Conservation (phyloP, 1,140 invertebrate species). For the Magallana angulata region DNA sequence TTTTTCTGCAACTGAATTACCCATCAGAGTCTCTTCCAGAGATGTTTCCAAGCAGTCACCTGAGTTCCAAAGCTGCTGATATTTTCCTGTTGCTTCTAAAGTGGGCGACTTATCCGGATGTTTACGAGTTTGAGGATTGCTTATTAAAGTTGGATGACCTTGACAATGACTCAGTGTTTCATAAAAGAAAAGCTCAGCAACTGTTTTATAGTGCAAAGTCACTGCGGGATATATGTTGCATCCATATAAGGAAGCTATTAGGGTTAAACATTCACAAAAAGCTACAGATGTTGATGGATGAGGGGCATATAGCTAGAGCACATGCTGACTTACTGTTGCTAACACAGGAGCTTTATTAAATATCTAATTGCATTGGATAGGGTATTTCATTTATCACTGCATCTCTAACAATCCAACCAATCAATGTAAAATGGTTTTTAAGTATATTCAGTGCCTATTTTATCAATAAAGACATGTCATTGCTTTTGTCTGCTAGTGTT, state of each 20-base stretch:
- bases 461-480: no score
- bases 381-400: neutral
- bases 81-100: conserved; percentile 18
- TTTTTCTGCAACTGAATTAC: conserved; percentile 43
- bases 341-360: neutral
- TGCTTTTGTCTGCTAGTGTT: no score
- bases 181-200: neutral
- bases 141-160: neutral
- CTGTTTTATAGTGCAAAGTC: neutral
- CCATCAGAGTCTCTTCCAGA: conserved; percentile 9
- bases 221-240: conserved; percentile 18
- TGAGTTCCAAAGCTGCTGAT: conserved; percentile 9
- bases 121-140: conserved; percentile 11
- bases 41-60: conserved; percentile 11
- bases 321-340: conserved; percentile 24
- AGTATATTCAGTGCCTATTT: no score
- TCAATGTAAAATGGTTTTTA: no score
- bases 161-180: neutral
- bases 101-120: neutral
- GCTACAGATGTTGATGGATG: conserved; percentile 4
- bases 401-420: neutral
- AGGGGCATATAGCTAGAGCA: conserved; percentile 11
- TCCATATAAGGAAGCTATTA: neutral
- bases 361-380: neutral
- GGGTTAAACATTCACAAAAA: conserved; percentile 39